Percentiles rank a stretch among this genome's conserved stretches.
Conservation (phyloP, 1,140 invertebrate species). For the Drosophila setifemur region DNA sequence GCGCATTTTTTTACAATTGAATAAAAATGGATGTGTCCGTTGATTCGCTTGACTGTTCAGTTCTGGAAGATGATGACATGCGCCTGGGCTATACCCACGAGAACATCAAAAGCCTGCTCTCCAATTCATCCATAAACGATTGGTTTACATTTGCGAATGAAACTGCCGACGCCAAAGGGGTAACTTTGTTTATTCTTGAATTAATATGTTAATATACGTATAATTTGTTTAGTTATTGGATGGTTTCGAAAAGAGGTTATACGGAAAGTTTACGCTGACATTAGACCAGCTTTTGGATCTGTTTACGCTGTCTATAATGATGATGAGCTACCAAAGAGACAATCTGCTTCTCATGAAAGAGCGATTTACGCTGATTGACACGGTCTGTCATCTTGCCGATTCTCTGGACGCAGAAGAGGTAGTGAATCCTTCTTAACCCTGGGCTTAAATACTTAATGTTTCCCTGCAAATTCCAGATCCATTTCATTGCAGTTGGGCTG, state of each 20-base stretch:
- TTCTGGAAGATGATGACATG: constrained; percentile 9
- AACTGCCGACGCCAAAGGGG: neutral
- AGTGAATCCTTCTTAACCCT: neutral
- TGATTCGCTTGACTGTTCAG: neutral
- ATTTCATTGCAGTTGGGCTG: constrained; percentile 16
- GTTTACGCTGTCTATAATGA: constrained; percentile 33
- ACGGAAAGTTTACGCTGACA: neutral
- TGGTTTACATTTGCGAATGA: constrained; percentile 1
- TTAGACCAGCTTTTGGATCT: constrained; percentile 11
- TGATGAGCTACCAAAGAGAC: constrained; percentile 26
- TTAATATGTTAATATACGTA: neutral
- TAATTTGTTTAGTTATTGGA: neutral
- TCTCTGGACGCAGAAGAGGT: constrained; percentile 1
- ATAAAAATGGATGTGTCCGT: constrained; percentile 9
- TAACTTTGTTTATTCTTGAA: neutral
- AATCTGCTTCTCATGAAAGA: constrained; percentile 1
- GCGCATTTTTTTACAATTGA: constrained; percentile 12
- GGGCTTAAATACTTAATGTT: neutral
- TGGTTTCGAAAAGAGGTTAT: neutral
- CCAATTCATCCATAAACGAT: constrained; percentile 5
- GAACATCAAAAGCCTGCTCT: constrained; percentile 2
- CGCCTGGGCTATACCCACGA: constrained; percentile 3
- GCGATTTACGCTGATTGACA: constrained; percentile 16
- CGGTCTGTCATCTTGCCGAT: neutral
- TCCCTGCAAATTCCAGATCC: neutral